phyloP scores from a whole-genome alignment of 2,797 vertebrate species.

The Sciaenops ocellatus region DNA sequence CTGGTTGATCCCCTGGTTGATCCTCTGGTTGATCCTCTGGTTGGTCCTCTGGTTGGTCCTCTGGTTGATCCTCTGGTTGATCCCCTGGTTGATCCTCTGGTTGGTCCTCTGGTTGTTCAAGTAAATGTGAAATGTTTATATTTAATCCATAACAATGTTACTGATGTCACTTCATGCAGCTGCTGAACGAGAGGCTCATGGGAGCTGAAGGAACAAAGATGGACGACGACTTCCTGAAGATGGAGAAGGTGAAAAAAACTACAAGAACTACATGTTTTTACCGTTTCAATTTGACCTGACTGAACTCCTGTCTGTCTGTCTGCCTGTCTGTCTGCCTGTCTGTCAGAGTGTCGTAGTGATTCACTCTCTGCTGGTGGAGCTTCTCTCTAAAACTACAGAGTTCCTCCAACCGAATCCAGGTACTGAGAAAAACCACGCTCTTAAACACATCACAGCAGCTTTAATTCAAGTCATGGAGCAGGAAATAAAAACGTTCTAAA shows the following conservation, averaged over 20 bases:
- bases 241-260: conserved; percentile 90
- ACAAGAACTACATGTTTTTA: too few relatives aligned
- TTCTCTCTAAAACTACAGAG: conserved; percentile 92
- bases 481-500: too few relatives aligned
- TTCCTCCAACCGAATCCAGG: conserved; percentile 97
- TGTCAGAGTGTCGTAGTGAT: conserved; percentile 86
- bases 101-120: background rate
- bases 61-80: too few relatives aligned
- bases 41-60: too few relatives aligned
- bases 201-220: conserved; percentile 94
- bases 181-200: conserved; percentile 94
- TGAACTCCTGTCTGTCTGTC: background rate
- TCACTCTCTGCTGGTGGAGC: conserved; percentile 88
- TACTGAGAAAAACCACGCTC: conserved; percentile 62
- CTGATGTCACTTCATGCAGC: conserved; percentile 76
- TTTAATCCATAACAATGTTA: too few relatives aligned
- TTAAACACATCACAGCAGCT: too few relatives aligned
- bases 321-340: conserved; percentile 13
- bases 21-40: too few relatives aligned
- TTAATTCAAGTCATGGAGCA: too few relatives aligned
- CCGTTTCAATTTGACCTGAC: background rate
- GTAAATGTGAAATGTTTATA: background rate
- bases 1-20: too few relatives aligned
- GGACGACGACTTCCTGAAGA: conserved; percentile 92
- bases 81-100: too few relatives aligned